These are phyloP conservation scores for Tubulanus polymorphus DNA, from an alignment of 2,888 invertebrate genomes.

Conservation along the genomic window DNA sequence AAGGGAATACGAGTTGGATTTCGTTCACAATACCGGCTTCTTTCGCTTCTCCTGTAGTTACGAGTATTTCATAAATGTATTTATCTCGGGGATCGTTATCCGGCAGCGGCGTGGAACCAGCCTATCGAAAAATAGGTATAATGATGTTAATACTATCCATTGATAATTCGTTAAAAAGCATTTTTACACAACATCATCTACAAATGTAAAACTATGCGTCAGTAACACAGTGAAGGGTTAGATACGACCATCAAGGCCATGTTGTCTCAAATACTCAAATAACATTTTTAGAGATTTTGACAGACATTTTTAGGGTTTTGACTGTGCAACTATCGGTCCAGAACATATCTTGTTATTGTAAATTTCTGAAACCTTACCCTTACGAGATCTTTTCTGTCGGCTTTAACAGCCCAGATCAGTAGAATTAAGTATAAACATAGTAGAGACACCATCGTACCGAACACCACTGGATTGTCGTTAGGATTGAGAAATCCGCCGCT, in stretches of 20 bases:
- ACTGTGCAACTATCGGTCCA: too few relatives aligned
- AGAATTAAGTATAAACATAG: constrained; percentile 21
- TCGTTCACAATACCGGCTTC: constrained; percentile 28
- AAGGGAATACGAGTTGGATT: too few relatives aligned
- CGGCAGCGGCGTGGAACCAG: constrained; percentile 41
- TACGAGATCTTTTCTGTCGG: constrained; percentile 20
- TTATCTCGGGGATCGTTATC: constrained; percentile 46
- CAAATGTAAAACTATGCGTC: too few relatives aligned
- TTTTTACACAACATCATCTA: too few relatives aligned
- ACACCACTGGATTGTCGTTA: constrained; percentile 24
- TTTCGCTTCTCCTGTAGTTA: constrained; percentile 37
- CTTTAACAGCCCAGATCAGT: constrained; percentile 20
- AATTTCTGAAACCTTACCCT: constrained; percentile 16
- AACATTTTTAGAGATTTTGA: too few relatives aligned
- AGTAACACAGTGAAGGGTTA: too few relatives aligned
- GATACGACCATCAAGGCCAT: too few relatives aligned
- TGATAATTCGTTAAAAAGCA: too few relatives aligned
- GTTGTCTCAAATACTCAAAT: too few relatives aligned
- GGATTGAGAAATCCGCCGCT: constrained; percentile 27
- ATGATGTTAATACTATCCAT: too few relatives aligned
- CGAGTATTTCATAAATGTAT: constrained; percentile 48
- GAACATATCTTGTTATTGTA: too few relatives aligned
- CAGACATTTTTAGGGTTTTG: too few relatives aligned
- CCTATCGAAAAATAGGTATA: constrained; percentile 23
- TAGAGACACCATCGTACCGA: constrained; percentile 20